These are phyloP conservation scores for Hippolais icterina DNA, from an alignment of 2,113 vertebrate genomes.

Conservation along the genomic window DNA sequence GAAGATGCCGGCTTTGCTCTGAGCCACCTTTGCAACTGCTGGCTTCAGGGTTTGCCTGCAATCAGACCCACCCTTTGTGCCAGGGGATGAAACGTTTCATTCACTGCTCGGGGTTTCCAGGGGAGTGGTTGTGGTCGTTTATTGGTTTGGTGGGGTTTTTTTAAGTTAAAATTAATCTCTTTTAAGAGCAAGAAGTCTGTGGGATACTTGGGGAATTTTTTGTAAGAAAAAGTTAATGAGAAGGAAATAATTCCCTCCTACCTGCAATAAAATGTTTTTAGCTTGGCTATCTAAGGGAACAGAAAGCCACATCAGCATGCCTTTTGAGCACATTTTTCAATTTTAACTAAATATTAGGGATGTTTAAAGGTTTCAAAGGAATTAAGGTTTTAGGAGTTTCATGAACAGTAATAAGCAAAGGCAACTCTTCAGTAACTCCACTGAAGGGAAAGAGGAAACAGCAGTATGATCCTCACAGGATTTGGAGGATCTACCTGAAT, in stretches of 20 bases:
- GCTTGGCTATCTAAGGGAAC: not conserved
- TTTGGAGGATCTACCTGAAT: not conserved
- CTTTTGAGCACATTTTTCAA: not conserved
- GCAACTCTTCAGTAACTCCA: not conserved
- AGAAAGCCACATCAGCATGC: not conserved
- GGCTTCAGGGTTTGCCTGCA: not conserved
- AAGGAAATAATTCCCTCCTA: not conserved
- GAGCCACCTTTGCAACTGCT: not conserved
- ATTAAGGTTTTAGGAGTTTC: not conserved
- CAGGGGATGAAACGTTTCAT: not conserved
- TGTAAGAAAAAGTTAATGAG: not conserved
- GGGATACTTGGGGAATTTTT: not conserved
- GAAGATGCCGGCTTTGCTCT: not conserved
- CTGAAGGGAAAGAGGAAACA: not conserved
- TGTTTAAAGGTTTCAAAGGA: not conserved
- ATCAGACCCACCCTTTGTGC: not conserved
- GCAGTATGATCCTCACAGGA: not conserved
- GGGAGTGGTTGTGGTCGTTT: conserved; percentile 19
- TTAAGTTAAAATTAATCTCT: not conserved
- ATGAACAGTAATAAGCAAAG: not conserved
- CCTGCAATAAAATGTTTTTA: not conserved
- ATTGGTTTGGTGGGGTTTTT: not conserved
- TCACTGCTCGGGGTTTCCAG: conserved; percentile 17
- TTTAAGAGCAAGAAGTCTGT: not conserved
- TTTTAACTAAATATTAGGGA: not conserved